A percentile compares a stretch with the other conserved stretches of the same genome.
These are phyloP conservation scores for Hyperopisus bebe DNA, from an alignment of 2,113 vertebrate species.

Conservation along the genomic window DNA sequence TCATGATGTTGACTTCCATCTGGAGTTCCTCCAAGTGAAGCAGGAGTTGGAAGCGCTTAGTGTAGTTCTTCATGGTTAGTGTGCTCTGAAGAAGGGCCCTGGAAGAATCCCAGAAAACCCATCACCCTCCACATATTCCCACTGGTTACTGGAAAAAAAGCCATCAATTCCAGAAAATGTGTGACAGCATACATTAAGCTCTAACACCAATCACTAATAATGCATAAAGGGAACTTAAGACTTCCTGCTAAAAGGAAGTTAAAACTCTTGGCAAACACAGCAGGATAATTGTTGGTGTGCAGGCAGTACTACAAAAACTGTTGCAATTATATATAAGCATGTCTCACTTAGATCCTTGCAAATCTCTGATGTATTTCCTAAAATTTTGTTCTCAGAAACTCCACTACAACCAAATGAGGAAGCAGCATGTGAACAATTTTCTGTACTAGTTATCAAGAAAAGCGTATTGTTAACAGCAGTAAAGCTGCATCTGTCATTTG, in stretches of 20 bases:
- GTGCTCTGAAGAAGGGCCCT: constrained; percentile 62
- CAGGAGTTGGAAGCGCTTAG: constrained; percentile 64
- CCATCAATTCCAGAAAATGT: not conserved
- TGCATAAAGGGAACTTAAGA: not conserved
- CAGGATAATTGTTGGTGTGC: not conserved
- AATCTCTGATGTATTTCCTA: not conserved
- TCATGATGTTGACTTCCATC: constrained; percentile 80
- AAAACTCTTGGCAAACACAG: not conserved
- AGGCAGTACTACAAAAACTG: not conserved
- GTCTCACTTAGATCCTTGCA: not conserved
- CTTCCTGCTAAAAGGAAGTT: not conserved
- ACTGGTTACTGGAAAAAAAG: not conserved
- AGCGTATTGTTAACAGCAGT: not conserved
- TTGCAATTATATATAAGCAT: not conserved
- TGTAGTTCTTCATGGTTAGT: constrained; percentile 64
- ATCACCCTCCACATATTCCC: not conserved
- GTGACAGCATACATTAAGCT: not conserved
- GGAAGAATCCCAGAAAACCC: not conserved
- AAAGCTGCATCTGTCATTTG: not conserved
- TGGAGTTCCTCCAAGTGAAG: constrained; percentile 87
- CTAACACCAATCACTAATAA: not conserved
- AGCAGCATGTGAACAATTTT: not conserved
- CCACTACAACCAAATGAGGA: not conserved
- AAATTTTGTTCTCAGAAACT: not conserved
- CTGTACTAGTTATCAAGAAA: not conserved